These are phyloP conservation scores for Euclidia mi DNA, from an alignment of 2,888 invertebrate genomes.

Conservation along the genomic window DNA sequence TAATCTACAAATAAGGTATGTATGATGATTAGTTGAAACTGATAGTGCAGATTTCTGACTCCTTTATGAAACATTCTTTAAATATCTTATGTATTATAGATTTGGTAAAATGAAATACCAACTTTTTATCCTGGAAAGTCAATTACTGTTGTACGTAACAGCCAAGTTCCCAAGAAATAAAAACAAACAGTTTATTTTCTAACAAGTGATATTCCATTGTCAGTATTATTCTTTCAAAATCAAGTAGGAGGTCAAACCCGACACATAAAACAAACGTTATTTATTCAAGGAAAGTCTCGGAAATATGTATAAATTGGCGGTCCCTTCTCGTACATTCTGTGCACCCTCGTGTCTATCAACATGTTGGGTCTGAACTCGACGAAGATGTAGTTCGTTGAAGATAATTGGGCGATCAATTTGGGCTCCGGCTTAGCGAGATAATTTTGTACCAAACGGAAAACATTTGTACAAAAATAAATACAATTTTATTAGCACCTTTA, in stretches of 20 bases:
- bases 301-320: constrained; percentile 7
- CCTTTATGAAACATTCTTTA: no score
- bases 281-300: background rate
- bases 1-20: no score
- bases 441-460: constrained; percentile 32
- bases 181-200: no score
- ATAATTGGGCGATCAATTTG: constrained; percentile 45
- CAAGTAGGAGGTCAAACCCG: background rate
- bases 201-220: no score
- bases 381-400: constrained; percentile 30
- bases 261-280: background rate
- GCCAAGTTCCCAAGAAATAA: no score
- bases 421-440: constrained; percentile 34
- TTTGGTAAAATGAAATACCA: no score
- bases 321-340: constrained; percentile 10
- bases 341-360: constrained; percentile 17
- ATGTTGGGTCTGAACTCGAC: constrained; percentile 6
- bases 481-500: constrained; percentile 16
- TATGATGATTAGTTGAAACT: no score
- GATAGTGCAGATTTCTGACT: no score
- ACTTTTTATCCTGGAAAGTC: no score
- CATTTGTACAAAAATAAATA: constrained; percentile 35
- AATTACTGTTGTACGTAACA: no score
- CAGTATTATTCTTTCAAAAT: no score
- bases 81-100: no score